Conservation (phyloP, 2,113 vertebrate species). For the Pardalotus punctatus region DNA sequence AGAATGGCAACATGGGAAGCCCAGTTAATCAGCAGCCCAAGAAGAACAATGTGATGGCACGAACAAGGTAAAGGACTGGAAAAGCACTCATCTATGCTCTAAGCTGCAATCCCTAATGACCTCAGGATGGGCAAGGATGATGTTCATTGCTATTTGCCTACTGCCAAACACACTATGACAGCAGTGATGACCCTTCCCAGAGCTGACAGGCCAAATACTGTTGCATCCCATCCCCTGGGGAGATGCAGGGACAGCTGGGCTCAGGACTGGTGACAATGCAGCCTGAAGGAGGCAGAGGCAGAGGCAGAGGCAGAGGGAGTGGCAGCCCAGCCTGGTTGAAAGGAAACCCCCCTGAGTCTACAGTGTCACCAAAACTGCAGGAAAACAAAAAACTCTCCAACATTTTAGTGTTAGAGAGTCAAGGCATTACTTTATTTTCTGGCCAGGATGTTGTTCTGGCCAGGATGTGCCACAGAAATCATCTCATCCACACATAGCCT, state of each 20-base stretch:
- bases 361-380: too few relatives aligned
- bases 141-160: neutral
- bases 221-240: neutral
- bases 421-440: too few relatives aligned
- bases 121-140: neutral
- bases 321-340: neutral
- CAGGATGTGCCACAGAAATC: too few relatives aligned
- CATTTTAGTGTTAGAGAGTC: too few relatives aligned
- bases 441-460: too few relatives aligned
- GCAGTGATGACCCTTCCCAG: neutral
- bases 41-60: constrained; percentile 96
- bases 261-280: neutral
- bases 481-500: too few relatives aligned
- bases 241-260: neutral
- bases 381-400: too few relatives aligned
- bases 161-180: neutral
- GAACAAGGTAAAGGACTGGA: constrained; percentile 83
- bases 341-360: neutral
- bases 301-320: too few relatives aligned
- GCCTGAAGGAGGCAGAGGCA: neutral
- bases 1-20: constrained; percentile 87
- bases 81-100: neutral
- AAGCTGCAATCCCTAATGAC: neutral
- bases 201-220: neutral
- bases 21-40: constrained; percentile 97